Conservation (phyloP, 2,888 invertebrate genomes). For the Tachystola acroxantha region DNA sequence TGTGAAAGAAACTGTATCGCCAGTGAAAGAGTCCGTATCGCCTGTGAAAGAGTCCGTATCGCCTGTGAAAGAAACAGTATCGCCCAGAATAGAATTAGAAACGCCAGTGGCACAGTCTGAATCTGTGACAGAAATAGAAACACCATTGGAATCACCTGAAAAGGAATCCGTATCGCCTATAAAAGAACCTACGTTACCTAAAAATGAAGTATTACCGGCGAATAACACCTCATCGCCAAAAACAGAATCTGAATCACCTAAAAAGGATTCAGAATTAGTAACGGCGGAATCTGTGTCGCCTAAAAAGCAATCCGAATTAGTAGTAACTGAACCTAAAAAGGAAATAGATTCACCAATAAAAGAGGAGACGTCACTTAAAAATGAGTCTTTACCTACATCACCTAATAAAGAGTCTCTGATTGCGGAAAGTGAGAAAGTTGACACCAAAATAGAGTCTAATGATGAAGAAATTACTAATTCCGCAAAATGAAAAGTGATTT, state of each 20-base stretch:
- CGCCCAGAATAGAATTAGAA: background rate
- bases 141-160: background rate
- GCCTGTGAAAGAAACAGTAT: conserved; percentile 3
- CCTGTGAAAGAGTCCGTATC: conserved; percentile 11
- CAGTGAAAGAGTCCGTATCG: conserved; percentile 11
- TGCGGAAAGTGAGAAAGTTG: background rate
- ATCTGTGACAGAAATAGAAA: background rate
- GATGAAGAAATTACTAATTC: background rate
- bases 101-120: background rate
- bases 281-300: background rate
- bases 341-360: background rate
- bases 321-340: too few species aligned
- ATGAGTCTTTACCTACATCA: too few species aligned
- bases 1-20: conserved; percentile 8
- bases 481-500: conserved; percentile 12
- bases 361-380: background rate
- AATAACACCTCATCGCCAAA: too few species aligned
- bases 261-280: background rate
- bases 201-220: background rate
- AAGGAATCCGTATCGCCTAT: background rate
- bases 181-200: background rate
- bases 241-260: too few species aligned
- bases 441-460: background rate
- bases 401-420: background rate
- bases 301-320: background rate